Evolutionary conservation across 2,797 vertebrate species (phyloP).

Genomic region (Tangara arthus): DNA sequence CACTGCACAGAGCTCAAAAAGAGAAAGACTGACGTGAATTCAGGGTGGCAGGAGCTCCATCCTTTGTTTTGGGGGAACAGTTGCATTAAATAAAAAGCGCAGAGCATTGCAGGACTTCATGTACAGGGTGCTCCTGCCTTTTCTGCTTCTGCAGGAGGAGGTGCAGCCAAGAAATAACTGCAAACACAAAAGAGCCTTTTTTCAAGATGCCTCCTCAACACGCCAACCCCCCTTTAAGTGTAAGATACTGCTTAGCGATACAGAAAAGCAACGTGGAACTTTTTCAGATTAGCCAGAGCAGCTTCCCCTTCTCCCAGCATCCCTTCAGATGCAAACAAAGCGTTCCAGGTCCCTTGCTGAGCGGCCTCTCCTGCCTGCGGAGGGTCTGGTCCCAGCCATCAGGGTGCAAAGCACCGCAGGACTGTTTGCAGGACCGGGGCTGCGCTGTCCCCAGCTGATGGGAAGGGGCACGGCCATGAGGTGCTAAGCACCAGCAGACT

Average conservation of each 20-base stretch:
- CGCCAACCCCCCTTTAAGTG: background rate
- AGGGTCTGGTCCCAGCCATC: background rate
- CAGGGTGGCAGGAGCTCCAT: background rate
- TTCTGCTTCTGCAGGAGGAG: background rate
- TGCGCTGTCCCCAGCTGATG: background rate
- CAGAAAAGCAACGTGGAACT: background rate
- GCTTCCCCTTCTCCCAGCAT: background rate
- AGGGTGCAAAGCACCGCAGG: constrained; percentile 25
- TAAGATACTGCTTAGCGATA: constrained; percentile 21
- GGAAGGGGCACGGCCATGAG: background rate
- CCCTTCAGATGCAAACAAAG: background rate
- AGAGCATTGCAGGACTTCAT: background rate
- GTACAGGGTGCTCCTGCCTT: background rate
- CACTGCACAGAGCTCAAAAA: background rate
- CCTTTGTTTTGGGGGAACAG: background rate
- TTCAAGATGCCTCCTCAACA: background rate
- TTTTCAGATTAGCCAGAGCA: background rate
- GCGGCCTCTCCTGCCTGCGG: background rate
- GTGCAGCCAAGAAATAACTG: background rate
- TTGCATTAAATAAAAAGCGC: background rate
- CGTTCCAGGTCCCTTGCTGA: background rate
- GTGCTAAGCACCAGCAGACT: constrained; percentile 48
- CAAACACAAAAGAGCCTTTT: background rate
- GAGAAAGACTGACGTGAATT: background rate
- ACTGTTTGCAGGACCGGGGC: background rate